Base-by-base conservation (phyloP, 2,797 vertebrate genomes). In the Leuciscus waleckii region DNA sequence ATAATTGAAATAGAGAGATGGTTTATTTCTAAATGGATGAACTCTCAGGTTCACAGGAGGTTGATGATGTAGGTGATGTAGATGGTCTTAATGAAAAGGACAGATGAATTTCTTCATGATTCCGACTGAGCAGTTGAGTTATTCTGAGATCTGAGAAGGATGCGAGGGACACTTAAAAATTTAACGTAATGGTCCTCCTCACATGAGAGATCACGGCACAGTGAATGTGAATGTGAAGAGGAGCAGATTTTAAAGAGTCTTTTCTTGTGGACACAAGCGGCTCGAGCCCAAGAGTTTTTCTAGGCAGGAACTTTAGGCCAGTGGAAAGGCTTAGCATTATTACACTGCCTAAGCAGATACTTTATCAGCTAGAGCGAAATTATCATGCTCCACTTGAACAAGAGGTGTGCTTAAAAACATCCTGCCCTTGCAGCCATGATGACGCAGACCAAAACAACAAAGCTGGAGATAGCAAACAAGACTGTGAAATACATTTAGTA, bases 21-120 rank as follows among this genome's bases (percentile, higher is more conserved):
- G 70, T 35, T 78, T 23, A 54, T 88, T 88, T 89, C 85, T 87
- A 87, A 84, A 85, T 58, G 83, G 82, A 74, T 87, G 87, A 77
- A 79, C 70, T 83, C 79, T 85, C 88, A 84, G 76, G 84, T 84
- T 89, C 86, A 86, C 37, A 37, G 61, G 43, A 51, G 41, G 80
- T 46, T 54, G 51, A 79, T 41, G 81, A 82, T 58, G 84, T 84
- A 79, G 39, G 37, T 86, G 84, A 84, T 77, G 82, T 79, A 43
- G 80, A 86, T 79, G 67, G 68, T 85, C 71, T 73, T 78, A 70
- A 32, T 79, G 82, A 83, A 82, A 51, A 46, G n/a, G 46, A 56
- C 77, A 63, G 41, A 71, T 84, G 69, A 65, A 81, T 56, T 39
- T 80, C 76, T 77, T 51, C 46, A 81, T n/a, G 76, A 49, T 77